A percentile compares a stretch with the other conserved stretches of the same genome.
Evolutionary conservation across 1,140 invertebrate genomes (phyloP).

Genomic region (Microvelia longipes): DNA sequence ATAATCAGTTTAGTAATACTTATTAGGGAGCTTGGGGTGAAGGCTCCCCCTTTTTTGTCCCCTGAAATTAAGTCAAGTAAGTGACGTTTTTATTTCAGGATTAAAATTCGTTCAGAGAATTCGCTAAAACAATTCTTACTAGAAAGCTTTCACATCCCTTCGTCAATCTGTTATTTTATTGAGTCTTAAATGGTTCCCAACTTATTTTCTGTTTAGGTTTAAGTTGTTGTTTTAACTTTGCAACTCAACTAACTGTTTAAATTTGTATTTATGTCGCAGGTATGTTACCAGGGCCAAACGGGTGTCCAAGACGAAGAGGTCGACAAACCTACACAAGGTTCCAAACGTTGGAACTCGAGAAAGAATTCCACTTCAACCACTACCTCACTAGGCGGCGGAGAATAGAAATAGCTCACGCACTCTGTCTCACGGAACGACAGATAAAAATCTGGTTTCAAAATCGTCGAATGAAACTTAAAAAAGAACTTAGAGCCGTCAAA

Average conservation of each 20-base stretch:
- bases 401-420: slow-evolving; percentile 92
- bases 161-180: no score
- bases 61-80: no score
- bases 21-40: no score
- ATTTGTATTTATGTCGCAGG: slow-evolving; percentile 19
- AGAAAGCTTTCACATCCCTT: no score
- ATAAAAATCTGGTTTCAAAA: slow-evolving; percentile 98
- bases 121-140: no score
- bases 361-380: slow-evolving; percentile 97
- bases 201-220: no score
- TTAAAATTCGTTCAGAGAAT: no score
- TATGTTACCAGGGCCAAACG: slow-evolving; percentile 75
- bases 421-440: slow-evolving; percentile 89
- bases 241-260: not conserved
- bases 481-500: slow-evolving; percentile 79
- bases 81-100: no score
- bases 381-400: slow-evolving; percentile 86
- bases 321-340: slow-evolving; percentile 93
- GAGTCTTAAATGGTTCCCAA: no score
- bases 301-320: slow-evolving; percentile 80
- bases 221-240: no score
- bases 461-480: slow-evolving; percentile 94
- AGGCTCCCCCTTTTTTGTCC: no score
- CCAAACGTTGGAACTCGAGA: slow-evolving; percentile 87
- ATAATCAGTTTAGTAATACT: no score